Evolutionary conservation across 2,113 vertebrate genomes (phyloP).

Genomic region (Athene noctua): DNA sequence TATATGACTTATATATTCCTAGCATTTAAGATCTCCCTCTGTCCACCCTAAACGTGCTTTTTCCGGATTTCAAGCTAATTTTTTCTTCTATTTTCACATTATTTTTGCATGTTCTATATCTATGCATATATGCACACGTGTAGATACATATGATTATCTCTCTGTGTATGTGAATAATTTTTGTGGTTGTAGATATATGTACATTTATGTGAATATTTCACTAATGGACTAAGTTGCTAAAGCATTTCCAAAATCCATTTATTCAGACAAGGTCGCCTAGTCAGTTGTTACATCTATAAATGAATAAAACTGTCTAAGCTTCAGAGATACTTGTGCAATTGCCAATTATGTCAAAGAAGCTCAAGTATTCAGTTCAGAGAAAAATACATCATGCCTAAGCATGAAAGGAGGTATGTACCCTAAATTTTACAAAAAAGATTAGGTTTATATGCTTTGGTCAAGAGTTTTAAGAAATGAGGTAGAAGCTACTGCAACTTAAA

Average conservation of each 20-base stretch:
- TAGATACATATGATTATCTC: not conserved
- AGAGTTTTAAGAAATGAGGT: not conserved
- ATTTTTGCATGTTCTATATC: not conserved
- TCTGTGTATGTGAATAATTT: not conserved
- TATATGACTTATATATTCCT: not conserved
- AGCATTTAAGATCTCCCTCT: not conserved
- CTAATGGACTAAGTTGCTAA: not conserved
- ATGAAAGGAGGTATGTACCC: not conserved
- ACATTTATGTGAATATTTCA: not conserved
- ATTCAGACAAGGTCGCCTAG: not conserved
- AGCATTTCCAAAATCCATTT: not conserved
- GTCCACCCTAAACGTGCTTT: not conserved
- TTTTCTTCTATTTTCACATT: not conserved
- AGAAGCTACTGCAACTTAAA: not conserved
- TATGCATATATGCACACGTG: not conserved
- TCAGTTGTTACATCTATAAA: not conserved
- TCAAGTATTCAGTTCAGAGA: not conserved
- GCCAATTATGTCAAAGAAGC: not conserved
- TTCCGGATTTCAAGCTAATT: not conserved
- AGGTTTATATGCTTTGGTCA: not conserved
- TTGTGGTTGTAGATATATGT: not conserved
- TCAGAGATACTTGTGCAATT: not conserved
- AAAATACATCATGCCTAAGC: not conserved
- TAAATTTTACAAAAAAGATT: not conserved
- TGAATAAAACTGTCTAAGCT: not conserved